Conservation (phyloP, 2,888 invertebrate species). For the Camponotus fellah region DNA sequence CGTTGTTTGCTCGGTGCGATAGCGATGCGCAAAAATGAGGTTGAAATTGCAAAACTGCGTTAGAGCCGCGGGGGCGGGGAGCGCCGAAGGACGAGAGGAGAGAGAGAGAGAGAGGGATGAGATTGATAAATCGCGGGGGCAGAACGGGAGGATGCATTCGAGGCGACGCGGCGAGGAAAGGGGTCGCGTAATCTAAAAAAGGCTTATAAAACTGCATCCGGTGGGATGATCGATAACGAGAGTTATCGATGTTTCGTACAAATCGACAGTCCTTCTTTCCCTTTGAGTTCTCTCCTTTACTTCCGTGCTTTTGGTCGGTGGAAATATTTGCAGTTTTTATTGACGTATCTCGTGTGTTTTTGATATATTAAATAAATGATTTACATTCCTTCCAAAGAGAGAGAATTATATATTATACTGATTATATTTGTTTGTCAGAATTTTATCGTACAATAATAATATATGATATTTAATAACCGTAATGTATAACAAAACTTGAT, state of each 20-base stretch:
- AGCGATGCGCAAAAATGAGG: slow-evolving; percentile 85
- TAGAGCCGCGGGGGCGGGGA: slow-evolving; percentile 50
- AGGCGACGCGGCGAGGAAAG: slow-evolving; percentile 71
- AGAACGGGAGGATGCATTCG: slow-evolving; percentile 49
- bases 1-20: slow-evolving; percentile 83
- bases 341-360: not conserved
- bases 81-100: slow-evolving; percentile 38
- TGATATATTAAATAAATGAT: not conserved
- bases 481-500: not conserved
- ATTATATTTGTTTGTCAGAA: not conserved
- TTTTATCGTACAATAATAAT: slow-evolving; percentile 5
- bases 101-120: slow-evolving; percentile 53
- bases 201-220: slow-evolving; percentile 82
- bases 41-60: slow-evolving; percentile 84
- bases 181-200: slow-evolving; percentile 79
- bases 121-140: slow-evolving; percentile 73
- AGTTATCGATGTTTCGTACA: slow-evolving; percentile 78
- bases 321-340: not conserved
- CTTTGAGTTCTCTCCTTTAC: slow-evolving; percentile 55
- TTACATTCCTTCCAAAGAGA: not conserved
- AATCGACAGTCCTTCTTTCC: slow-evolving; percentile 62
- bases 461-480: not conserved
- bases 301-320: slow-evolving; percentile 47
- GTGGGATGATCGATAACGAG: slow-evolving; percentile 80
- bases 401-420: not conserved